Conservation (phyloP, 2,888 invertebrate species). For the Microplitis manilae region DNA sequence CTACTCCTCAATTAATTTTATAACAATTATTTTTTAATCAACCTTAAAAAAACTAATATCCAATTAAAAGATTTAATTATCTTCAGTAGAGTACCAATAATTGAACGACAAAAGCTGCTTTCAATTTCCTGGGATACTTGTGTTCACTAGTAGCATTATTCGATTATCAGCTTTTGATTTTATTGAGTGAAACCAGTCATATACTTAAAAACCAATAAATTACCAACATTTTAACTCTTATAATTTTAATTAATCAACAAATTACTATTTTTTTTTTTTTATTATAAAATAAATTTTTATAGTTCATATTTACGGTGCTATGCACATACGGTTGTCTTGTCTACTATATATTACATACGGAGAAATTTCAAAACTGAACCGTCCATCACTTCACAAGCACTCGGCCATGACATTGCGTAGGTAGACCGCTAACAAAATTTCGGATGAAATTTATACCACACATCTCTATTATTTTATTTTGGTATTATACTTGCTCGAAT, state of each 20-base stretch:
- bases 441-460: background rate
- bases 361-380: background rate
- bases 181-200: background rate
- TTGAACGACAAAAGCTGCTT: background rate
- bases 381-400: background rate
- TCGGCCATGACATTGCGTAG: constrained; percentile 4
- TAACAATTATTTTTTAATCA: background rate
- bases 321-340: background rate
- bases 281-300: too few relatives aligned
- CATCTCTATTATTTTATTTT: background rate
- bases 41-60: background rate
- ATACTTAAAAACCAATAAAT: too few relatives aligned
- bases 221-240: too few relatives aligned
- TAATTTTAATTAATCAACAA: too few relatives aligned
- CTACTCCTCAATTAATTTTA: background rate
- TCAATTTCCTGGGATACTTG: constrained; percentile 7
- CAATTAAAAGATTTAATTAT: background rate
- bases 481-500: background rate
- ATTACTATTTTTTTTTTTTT: too few relatives aligned
- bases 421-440: background rate
- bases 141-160: background rate
- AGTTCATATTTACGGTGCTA: too few relatives aligned
- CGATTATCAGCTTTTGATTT: background rate
- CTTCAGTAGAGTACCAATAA: background rate
- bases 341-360: background rate